Conservation (phyloP, 2,797 vertebrate genomes). For the Tokudaia tokunoshimensis region DNA sequence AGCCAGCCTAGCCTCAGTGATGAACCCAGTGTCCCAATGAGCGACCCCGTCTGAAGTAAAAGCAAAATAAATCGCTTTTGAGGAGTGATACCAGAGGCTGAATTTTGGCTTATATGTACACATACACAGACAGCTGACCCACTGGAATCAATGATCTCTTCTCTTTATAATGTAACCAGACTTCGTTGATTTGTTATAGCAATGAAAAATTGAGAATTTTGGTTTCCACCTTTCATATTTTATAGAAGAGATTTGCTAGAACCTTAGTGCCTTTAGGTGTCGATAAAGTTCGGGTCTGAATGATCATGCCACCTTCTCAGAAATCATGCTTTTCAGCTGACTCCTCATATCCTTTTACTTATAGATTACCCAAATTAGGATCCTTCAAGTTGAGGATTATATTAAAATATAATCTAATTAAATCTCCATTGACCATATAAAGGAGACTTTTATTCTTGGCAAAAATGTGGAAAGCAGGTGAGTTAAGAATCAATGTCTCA, state of each 20-base stretch:
- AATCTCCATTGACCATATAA: background rate
- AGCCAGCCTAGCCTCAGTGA: background rate
- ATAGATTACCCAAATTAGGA: background rate
- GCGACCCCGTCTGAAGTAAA: background rate
- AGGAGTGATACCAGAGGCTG: background rate
- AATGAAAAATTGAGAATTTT: background rate
- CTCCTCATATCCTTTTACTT: background rate
- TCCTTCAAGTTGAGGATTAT: slow-evolving; percentile 4
- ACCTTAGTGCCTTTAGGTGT: background rate
- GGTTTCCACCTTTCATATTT: slow-evolving; percentile 6
- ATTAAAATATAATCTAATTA: background rate
- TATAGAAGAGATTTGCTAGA: background rate
- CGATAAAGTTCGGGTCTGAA: background rate
- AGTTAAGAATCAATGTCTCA: background rate
- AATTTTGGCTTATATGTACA: background rate
- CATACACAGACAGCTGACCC: background rate
- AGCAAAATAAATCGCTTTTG: background rate
- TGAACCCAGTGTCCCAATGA: background rate
- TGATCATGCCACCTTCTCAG: background rate
- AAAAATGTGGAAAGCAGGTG: background rate
- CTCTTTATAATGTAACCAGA: background rate
- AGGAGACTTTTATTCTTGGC: slow-evolving; percentile 30
- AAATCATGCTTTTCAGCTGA: background rate
- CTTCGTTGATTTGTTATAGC: background rate
- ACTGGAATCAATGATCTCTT: background rate